Conservation (phyloP, 2,113 vertebrate genomes). For the Silurus glanis region DNA sequence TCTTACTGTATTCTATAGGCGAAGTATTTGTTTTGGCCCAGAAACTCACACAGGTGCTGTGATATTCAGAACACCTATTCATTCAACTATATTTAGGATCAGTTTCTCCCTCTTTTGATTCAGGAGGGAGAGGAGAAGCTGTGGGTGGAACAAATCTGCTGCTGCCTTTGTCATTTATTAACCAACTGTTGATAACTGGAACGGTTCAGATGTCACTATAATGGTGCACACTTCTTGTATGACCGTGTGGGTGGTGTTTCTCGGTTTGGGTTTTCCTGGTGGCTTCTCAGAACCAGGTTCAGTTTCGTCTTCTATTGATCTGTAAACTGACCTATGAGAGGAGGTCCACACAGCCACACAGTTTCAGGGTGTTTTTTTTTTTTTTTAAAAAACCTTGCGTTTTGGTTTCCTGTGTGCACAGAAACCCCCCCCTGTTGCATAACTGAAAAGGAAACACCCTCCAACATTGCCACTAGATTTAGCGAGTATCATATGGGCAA, state of each 20-base stretch:
- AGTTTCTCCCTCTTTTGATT: neutral
- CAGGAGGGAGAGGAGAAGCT: neutral
- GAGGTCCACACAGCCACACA: neutral
- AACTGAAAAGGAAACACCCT: neutral
- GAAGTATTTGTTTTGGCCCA: neutral
- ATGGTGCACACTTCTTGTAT: neutral
- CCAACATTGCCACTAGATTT: too few relatives aligned
- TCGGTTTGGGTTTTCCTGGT: neutral
- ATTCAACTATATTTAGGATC: neutral
- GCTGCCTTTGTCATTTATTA: slow-evolving; percentile 14
- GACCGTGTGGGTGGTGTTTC: slow-evolving; percentile 6
- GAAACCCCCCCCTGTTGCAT: neutral
- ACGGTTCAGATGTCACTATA: neutral
- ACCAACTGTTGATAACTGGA: slow-evolving; percentile 9
- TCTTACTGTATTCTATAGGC: neutral
- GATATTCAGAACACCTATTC: neutral
- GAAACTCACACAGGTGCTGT: neutral
- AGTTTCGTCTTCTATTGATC: neutral
- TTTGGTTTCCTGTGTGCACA: too few relatives aligned
- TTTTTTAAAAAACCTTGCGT: too few relatives aligned
- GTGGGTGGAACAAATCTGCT: neutral
- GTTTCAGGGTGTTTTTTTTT: neutral
- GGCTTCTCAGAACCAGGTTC: neutral
- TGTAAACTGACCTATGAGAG: neutral
- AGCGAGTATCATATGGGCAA: too few relatives aligned